These are phyloP conservation scores for Poecilia picta DNA, from an alignment of 2,797 vertebrate species.

Conservation along the genomic window DNA sequence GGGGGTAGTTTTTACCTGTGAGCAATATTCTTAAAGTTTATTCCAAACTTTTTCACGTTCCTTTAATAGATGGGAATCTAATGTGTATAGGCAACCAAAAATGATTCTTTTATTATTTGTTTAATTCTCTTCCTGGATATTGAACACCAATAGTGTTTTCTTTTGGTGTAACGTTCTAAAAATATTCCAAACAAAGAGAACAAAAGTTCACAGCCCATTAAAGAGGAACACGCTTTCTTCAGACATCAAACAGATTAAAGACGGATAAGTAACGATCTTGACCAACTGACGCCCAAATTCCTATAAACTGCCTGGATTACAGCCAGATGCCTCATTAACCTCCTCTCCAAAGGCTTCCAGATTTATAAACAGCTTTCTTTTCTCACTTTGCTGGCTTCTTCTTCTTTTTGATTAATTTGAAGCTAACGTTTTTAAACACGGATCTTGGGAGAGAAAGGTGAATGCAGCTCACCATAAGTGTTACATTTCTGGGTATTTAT, in stretches of 20 bases:
- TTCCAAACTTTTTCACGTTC: neutral
- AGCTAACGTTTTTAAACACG: conserved; percentile 23
- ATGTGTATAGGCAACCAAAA: neutral
- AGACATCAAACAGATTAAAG: conserved; percentile 10
- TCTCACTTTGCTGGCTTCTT: conserved; percentile 25
- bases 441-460: conserved; percentile 23
- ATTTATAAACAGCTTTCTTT: conserved; percentile 26
- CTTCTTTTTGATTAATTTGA: conserved; percentile 33
- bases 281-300: conserved; percentile 2
- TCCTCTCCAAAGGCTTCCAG: conserved; percentile 15
- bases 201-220: neutral
- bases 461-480: conserved; percentile 11
- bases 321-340: conserved; percentile 35
- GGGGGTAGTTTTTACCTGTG: conserved; percentile 55
- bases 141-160: neutral
- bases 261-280: neutral
- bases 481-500: conserved; percentile 16
- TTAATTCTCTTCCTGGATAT: neutral
- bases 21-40: conserved; percentile 42
- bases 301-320: conserved; percentile 23
- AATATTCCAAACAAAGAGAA: neutral
- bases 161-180: neutral
- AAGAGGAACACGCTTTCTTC: neutral
- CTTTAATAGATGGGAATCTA: neutral
- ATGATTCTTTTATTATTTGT: neutral